These are phyloP conservation scores for Pollenia griseotomentosa DNA, from an alignment of 2,888 invertebrate species.

Conservation along the genomic window DNA sequence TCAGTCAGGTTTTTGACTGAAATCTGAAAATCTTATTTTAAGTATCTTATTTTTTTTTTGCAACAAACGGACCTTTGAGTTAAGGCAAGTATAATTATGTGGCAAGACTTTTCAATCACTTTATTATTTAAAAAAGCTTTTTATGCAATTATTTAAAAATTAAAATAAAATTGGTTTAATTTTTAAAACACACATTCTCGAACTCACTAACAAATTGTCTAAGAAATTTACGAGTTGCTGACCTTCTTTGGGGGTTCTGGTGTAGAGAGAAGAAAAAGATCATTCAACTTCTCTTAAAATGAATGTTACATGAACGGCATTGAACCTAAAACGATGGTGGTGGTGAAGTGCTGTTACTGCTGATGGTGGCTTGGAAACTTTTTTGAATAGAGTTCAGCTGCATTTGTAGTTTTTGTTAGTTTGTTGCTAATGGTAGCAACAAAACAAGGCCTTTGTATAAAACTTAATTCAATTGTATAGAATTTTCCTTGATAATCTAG, in stretches of 20 bases:
- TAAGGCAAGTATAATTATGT: neutral
- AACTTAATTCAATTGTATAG: slow-evolving; percentile 44
- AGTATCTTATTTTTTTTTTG: neutral
- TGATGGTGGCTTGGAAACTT: slow-evolving; percentile 44
- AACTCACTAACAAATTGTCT: neutral
- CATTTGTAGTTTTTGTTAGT: neutral
- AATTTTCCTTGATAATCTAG: slow-evolving; percentile 66
- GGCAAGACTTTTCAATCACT: slow-evolving; percentile 34
- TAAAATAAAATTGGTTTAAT: slow-evolving; percentile 32
- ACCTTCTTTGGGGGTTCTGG: slow-evolving; percentile 68
- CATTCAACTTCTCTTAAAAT: slow-evolving; percentile 60
- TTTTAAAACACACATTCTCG: neutral
- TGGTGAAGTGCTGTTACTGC: neutral
- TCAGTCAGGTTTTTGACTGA: slow-evolving; percentile 10
- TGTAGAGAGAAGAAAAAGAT: slow-evolving; percentile 46
- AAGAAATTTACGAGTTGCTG: slow-evolving; percentile 22
- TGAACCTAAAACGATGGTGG: slow-evolving; percentile 60
- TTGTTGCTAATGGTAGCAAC: slow-evolving; percentile 13
- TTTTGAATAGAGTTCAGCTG: slow-evolving; percentile 3
- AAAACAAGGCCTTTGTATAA: slow-evolving; percentile 39
- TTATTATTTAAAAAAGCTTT: slow-evolving; percentile 9
- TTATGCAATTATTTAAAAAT: slow-evolving; percentile 40
- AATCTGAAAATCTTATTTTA: neutral
- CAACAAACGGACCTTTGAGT: slow-evolving; percentile 21
- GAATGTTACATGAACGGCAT: slow-evolving; percentile 64